Percentiles rank a stretch among this genome's conserved stretches.
These are phyloP conservation scores for Oncorhynchus nerka DNA, from an alignment of 2,113 vertebrate species.

Conservation along the genomic window DNA sequence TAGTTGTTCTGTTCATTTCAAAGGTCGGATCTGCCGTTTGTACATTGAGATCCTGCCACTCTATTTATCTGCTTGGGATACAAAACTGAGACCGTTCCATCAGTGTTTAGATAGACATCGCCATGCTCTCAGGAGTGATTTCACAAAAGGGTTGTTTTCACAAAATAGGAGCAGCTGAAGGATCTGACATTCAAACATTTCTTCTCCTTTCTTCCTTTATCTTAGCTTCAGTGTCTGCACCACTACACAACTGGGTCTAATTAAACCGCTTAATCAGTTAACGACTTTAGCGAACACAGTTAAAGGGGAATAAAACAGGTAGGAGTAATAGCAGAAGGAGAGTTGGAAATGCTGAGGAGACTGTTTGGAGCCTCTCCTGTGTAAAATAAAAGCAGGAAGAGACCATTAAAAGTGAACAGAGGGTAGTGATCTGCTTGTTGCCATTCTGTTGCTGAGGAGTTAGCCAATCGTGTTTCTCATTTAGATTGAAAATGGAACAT, in stretches of 20 bases:
- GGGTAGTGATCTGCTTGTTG: slow-evolving; percentile 55
- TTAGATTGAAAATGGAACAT: slow-evolving; percentile 60
- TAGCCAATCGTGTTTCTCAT: slow-evolving; percentile 59
- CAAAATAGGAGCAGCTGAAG: neutral
- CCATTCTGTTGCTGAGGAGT: slow-evolving; percentile 49
- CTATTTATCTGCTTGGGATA: neutral
- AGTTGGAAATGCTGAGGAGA: slow-evolving; percentile 72
- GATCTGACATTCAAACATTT: neutral
- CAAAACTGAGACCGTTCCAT: neutral
- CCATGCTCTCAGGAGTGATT: neutral
- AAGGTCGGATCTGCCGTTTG: neutral
- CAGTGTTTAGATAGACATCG: neutral
- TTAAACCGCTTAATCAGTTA: slow-evolving; percentile 81
- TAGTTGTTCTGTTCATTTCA: neutral
- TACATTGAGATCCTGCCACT: neutral
- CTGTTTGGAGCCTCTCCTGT: slow-evolving; percentile 69
- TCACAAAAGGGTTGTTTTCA: neutral
- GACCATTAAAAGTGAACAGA: slow-evolving; percentile 67
- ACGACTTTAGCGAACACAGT: slow-evolving; percentile 72
- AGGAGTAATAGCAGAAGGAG: slow-evolving; percentile 53
- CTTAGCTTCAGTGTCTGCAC: slow-evolving; percentile 47
- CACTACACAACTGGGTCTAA: slow-evolving; percentile 65
- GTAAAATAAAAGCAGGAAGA: slow-evolving; percentile 74
- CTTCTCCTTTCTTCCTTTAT: neutral
- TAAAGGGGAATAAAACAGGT: slow-evolving; percentile 77